Base-by-base conservation (phyloP, 2,888 invertebrate species). In the Piscicola geometra region DNA sequence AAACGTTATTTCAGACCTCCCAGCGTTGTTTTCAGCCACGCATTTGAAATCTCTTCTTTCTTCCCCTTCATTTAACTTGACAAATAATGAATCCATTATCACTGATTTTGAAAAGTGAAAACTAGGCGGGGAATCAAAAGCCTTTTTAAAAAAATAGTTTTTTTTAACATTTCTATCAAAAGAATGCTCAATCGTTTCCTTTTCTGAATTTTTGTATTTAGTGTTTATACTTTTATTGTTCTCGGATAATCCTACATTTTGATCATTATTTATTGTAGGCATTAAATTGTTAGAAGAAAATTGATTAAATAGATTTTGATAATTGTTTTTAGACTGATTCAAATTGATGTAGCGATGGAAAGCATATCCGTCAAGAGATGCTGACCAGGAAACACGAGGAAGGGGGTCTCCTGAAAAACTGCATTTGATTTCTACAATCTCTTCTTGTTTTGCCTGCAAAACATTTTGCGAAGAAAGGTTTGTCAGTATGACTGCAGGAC, bases 41-140 rank as follows among this genome's bases (percentile, higher is more conserved):
- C 79, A 79, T 67, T 77, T 76, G 72, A 79, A 79, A 41, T 78
- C 77, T 25, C 77, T 78, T 15, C 60, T 75, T 67, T 79, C 77
- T n/a, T 33, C 15, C n/a, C 30, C 35, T 41, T 32, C 56, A 30
- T 76, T 71, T 1, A 35, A 36, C 32, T 56, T 35, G 15, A 73
- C 56, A 52, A 32, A 33, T 28, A 73, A 28, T 9, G 64, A 36
- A 30, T 36, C 56, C 35, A 64, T 67, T 12, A 67, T 5, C 35
- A 67, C 35, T 36, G 68, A 25, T 25, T 15, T 36, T 67, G 75
- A 64, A 18, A 30, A 67, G n/a, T 25, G 50, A 25, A 47, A 56
- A 21, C n/a, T 56, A 3, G n/a, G 3, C 5, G 9, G 60, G 21
- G 50, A 47, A 47, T 47, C 21, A 47, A 15, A 21, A 47, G 21